These are phyloP conservation scores for Tragopan temminckii DNA, from an alignment of 2,797 vertebrate species.

Conservation along the genomic window DNA sequence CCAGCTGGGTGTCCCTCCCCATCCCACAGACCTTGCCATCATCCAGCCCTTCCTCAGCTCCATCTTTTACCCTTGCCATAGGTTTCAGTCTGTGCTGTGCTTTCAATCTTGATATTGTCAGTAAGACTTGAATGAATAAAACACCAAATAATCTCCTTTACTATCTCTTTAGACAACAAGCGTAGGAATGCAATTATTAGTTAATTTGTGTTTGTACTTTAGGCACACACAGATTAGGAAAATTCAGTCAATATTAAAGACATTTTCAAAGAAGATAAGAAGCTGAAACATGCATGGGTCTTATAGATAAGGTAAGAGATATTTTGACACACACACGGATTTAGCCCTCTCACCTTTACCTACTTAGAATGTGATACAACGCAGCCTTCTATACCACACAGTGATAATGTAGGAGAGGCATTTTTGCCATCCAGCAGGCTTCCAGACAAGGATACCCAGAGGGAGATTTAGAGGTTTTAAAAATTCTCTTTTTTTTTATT, in stretches of 20 bases:
- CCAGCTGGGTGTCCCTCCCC: background rate
- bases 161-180: background rate
- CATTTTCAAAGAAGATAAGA: background rate
- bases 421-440: background rate
- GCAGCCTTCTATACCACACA: background rate
- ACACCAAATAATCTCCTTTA: background rate
- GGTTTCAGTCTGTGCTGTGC: background rate
- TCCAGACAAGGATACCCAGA: background rate
- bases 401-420: rapidly evolving
- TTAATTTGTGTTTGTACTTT: background rate
- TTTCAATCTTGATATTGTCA: rapidly evolving
- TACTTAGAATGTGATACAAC: background rate
- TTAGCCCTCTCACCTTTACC: background rate
- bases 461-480: background rate
- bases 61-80: background rate
- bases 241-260: background rate
- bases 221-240: background rate
- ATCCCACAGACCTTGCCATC: background rate
- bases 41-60: background rate
- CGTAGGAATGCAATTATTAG: background rate
- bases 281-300: background rate
- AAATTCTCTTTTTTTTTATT: background rate
- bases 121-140: background rate
- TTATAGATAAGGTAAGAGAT: background rate
- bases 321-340: background rate